Base-by-base conservation (phyloP, 1,140 invertebrate genomes). In the Nasonia vitripennis region DNA sequence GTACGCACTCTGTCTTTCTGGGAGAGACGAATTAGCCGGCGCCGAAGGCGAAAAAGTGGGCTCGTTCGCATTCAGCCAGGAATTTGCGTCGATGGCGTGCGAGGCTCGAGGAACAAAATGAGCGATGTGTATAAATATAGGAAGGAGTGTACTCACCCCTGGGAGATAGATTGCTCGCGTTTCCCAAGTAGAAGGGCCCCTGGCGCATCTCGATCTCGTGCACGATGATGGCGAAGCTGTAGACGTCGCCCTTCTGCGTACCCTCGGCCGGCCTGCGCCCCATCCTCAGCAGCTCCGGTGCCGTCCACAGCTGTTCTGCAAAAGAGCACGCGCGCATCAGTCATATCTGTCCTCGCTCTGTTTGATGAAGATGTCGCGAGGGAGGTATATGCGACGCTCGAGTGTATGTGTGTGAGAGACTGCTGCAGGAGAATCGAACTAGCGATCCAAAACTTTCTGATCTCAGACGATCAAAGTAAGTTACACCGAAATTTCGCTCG, bases 181-280 rank as follows among this genome's bases (percentile, higher is more conserved):
- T 93, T 75, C 96, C 96, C 68, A 98, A 90, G 93, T 97, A 98
- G 91, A 99, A 99, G 10, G 96, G 96, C 37, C 98, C 98, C 92
- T 97, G 96, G 84, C 97, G 93, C 83, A 96, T 95, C 27, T 97
- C 95, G 84, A 99, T 98, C 93, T 99, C 98, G 89, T 99, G 98
- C 86, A 98, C 95, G 87, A 99, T 98, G 88, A 99, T 98, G n/a
- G 95, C 97, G 91, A 99, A 99, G 34, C 98, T 98, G 90, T 98
- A 99, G 1, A 99, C 96, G 91, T 99, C 98, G 0, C 96, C 98
- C 92, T 98, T 98, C 89, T 98, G 98, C 0, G 96, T 97, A 1
- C 97, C 97, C 90, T 96, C 95, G 0, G 95, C 94, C 11, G 96
- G 95, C 11, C 94, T 94, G 48, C 95, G 93, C 20, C 96, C 93